phyloP scores from a whole-genome alignment of 2,113 vertebrate species.

The Saguinus imperator region DNA sequence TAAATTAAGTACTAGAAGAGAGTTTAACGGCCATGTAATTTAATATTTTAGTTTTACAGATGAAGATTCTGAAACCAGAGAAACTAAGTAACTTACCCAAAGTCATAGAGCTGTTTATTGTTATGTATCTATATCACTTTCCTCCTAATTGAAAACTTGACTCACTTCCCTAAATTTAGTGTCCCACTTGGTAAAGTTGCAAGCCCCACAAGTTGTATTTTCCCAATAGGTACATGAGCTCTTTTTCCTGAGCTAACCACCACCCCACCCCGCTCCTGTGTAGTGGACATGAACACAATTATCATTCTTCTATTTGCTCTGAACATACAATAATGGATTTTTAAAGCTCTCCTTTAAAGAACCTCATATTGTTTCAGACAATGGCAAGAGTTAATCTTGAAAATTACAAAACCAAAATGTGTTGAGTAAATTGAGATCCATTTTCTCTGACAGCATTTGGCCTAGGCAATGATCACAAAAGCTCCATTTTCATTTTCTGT shows the following conservation, averaged over 20 bases:
- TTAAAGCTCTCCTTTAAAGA: not conserved
- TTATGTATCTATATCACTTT: not conserved
- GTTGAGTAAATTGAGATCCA: conserved; percentile 58
- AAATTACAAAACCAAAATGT: conserved; percentile 53
- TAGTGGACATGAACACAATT: not conserved
- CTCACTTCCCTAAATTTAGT: conserved; percentile 1
- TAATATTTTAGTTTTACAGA: conserved; percentile 6
- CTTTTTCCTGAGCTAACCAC: not conserved
- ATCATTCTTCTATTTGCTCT: not conserved
- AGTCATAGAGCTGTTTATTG: not conserved
- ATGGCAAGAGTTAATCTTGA: conserved; percentile 61
- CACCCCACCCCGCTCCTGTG: not conserved
- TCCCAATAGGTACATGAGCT: not conserved
- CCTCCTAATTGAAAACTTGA: conserved; percentile 12
- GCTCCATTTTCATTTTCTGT: conserved; percentile 12
- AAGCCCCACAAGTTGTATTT: not conserved
- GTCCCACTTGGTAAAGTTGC: not conserved
- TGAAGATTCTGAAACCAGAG: conserved; percentile 10
- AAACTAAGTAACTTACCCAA: conserved; percentile 4
- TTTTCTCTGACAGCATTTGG: conserved; percentile 53
- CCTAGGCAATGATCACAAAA: conserved; percentile 10
- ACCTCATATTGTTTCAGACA: conserved; percentile 34
- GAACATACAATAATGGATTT: not conserved
- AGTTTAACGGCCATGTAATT: not conserved
- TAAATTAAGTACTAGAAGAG: not conserved